A percentile compares a stretch with the other conserved stretches of the same genome.
phyloP scores from a whole-genome alignment of 2,888 invertebrate species.

The Lumbricus terrestris region DNA sequence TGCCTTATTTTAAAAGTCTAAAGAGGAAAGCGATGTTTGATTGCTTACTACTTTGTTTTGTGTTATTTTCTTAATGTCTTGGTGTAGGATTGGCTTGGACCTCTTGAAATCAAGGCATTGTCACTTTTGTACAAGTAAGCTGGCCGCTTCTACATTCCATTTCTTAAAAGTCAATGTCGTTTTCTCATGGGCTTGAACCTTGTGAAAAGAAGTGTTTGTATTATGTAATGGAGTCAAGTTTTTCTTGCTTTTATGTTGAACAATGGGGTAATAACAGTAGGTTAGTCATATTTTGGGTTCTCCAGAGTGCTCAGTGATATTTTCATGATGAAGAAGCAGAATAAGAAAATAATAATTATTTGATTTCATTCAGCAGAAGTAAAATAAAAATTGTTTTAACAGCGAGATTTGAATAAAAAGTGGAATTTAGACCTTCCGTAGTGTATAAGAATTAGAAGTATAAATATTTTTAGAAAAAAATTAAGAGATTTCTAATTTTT shows the following conservation, averaged over 20 bases:
- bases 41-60: neutral
- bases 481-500: too few relatives aligned
- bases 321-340: too few relatives aligned
- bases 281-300: neutral
- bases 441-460: too few relatives aligned
- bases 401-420: too few relatives aligned
- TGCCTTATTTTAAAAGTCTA: too few relatives aligned
- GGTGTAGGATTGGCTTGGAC: conserved; percentile 19
- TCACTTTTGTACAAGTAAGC: conserved; percentile 19
- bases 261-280: neutral
- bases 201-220: neutral
- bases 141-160: neutral
- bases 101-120: conserved; percentile 22
- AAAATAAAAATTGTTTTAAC: too few relatives aligned
- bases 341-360: too few relatives aligned
- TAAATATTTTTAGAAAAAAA: too few relatives aligned
- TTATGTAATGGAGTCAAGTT: neutral
- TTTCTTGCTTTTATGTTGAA: neutral
- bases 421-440: too few relatives aligned
- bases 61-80: neutral
- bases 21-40: too few relatives aligned
- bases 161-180: neutral
- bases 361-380: too few relatives aligned
- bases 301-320: too few relatives aligned
- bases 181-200: neutral